Evolutionary conservation across 1,140 invertebrate species (phyloP).

Genomic region (Aphelenchoides besseyi): DNA sequence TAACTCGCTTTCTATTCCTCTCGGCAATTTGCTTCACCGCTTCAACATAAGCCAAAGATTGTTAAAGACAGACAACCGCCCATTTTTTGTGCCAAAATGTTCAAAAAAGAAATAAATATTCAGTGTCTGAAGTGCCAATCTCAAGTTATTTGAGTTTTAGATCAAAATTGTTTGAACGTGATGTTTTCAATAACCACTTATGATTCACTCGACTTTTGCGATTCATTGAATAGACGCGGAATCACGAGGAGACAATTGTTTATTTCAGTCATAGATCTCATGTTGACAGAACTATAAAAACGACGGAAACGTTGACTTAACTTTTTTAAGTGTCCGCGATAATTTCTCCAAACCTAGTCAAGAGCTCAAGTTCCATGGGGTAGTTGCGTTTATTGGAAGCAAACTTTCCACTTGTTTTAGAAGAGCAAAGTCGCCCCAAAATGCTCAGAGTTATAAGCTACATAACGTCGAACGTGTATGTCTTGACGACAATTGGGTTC

Average conservation of each 20-base stretch:
- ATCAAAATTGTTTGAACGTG: not conserved
- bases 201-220: no score
- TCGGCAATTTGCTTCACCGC: not conserved
- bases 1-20: not conserved
- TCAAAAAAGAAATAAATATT: not conserved
- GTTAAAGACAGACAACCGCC: not conserved
- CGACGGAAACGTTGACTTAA: no score
- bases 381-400: not conserved
- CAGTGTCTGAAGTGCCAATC: not conserved
- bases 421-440: not conserved
- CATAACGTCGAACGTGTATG: not conserved
- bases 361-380: not conserved
- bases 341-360: no score
- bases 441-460: no score
- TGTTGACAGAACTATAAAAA: no score
- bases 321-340: no score
- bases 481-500: not conserved
- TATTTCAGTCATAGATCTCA: no score
- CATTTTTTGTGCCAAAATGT: not conserved
- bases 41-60: not conserved
- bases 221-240: no score
- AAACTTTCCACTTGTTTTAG: not conserved
- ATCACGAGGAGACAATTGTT: no score
- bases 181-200: no score
- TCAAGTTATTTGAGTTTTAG: not conserved